Evolutionary conservation across 2,797 vertebrate genomes (phyloP).

Genomic region (Melanotaenia trifasciata): DNA sequence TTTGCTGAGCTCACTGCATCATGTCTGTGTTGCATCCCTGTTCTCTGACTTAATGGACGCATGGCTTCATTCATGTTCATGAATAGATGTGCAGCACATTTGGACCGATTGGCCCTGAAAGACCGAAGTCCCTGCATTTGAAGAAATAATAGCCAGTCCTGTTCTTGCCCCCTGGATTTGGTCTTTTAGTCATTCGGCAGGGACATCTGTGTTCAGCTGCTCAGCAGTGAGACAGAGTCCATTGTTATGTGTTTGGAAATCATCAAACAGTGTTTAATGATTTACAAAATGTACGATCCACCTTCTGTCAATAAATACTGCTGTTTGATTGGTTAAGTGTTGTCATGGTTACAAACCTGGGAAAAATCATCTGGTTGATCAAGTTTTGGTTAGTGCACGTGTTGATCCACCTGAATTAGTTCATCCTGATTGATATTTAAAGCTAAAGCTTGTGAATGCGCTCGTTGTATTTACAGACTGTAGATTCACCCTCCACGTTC

Average conservation of each 20-base stretch:
- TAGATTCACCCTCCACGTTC: background rate
- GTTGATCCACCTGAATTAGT: background rate
- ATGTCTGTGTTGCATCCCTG: slow-evolving; percentile 16
- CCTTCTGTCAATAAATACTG: background rate
- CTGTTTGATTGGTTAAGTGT: background rate
- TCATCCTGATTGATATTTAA: background rate
- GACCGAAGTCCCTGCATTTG: slow-evolving; percentile 20
- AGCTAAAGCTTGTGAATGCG: background rate
- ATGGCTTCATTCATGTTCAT: slow-evolving; percentile 45
- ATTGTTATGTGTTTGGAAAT: slow-evolving; percentile 21
- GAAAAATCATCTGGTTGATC: background rate
- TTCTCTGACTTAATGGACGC: slow-evolving; percentile 29
- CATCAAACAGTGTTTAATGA: background rate
- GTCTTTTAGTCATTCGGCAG: slow-evolving; percentile 21
- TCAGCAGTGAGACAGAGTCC: slow-evolving; percentile 47
- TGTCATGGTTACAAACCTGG: background rate
- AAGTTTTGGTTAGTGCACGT: background rate
- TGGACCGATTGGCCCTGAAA: slow-evolving; percentile 32
- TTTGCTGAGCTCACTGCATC: slow-evolving; percentile 27
- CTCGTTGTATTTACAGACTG: background rate
- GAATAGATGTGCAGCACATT: slow-evolving; percentile 42
- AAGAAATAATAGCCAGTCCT: slow-evolving; percentile 37
- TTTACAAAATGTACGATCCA: background rate
- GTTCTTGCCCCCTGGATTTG: slow-evolving; percentile 28
- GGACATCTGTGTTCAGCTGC: slow-evolving; percentile 50